Base-by-base conservation (phyloP, 1,140 invertebrate species). In the Hypothenemus hampei region DNA sequence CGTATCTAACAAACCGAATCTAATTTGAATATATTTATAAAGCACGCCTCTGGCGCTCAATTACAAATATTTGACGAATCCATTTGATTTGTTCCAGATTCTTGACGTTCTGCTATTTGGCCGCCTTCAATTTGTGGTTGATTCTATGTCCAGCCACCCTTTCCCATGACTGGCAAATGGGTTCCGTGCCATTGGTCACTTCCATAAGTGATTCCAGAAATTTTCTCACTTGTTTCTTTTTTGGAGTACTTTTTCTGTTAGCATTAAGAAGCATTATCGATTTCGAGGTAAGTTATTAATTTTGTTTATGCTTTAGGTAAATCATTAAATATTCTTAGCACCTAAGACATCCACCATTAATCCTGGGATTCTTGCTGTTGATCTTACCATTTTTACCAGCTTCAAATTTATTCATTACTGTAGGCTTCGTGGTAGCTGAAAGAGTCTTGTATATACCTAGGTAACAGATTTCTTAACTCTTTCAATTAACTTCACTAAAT, bases 351-450 rank as follows among this genome's bases (percentile, higher is more conserved):
- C 74, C 77, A 0, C 78, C 83, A 7, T 73, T 81, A 10, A 73
- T 82, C 13, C 76, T 83, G 26, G 83, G 83, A 10, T 67, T 81
- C 61, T 72, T 84, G 65, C 73, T 88, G 57, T 73, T 88, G 26
- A 78, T 89, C 24, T 69, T 93, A 15, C 86, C 90, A 8, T 93
- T 92, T 70, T 75, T 94, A 31, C 91, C 91, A 3, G 90, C 91
- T 4, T 86, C 87, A 40, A 94, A 94, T 73, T 70, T 93, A 41
- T 79, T 93, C 58, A 83, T 93, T 62, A 90, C 87, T 1, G 91
- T 94, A 10, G 91, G 91, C 11, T 95, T 95, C 70, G 89, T 93
- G 1, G 82, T 93, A 1, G 91, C 91, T 5, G 91, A 95, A 71
- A 77, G 91, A 65, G 83, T 93, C n/a, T 78, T 94, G 1, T 94